Conservation (phyloP, 2,888 invertebrate species). For the Machimus atricapillus region DNA sequence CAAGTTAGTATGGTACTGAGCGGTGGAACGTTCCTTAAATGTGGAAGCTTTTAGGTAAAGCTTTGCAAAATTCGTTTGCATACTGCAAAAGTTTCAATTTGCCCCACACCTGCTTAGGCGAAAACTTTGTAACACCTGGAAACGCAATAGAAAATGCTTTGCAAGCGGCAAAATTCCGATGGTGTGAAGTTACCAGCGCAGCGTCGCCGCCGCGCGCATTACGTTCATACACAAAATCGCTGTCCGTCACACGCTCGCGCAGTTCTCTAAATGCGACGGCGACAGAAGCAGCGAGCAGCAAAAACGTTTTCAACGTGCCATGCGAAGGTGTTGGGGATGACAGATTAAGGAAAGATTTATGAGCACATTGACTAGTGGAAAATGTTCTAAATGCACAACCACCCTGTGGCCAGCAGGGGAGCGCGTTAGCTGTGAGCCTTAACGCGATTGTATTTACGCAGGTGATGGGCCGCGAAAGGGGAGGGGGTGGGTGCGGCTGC, state of each 20-base stretch:
- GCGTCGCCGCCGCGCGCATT: background rate
- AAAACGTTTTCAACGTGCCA: background rate
- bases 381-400: constrained; percentile 18
- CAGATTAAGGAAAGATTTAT: constrained; percentile 27
- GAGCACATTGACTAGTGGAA: constrained; percentile 30
- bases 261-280: background rate
- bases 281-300: background rate
- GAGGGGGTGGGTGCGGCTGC: background rate
- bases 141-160: background rate
- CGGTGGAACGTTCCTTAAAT: background rate
- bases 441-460: background rate
- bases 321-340: constrained; percentile 30
- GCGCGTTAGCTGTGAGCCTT: background rate
- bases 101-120: background rate
- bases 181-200: background rate
- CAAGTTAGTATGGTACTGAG: background rate
- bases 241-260: background rate
- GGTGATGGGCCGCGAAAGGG: background rate
- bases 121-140: background rate
- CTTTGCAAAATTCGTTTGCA: background rate
- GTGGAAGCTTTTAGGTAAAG: background rate
- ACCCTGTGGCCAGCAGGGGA: background rate
- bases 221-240: background rate
- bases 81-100: background rate
- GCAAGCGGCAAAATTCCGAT: background rate